Base-by-base conservation (phyloP, 2,113 vertebrate genomes). In the Tragelaphus strepsiceros region DNA sequence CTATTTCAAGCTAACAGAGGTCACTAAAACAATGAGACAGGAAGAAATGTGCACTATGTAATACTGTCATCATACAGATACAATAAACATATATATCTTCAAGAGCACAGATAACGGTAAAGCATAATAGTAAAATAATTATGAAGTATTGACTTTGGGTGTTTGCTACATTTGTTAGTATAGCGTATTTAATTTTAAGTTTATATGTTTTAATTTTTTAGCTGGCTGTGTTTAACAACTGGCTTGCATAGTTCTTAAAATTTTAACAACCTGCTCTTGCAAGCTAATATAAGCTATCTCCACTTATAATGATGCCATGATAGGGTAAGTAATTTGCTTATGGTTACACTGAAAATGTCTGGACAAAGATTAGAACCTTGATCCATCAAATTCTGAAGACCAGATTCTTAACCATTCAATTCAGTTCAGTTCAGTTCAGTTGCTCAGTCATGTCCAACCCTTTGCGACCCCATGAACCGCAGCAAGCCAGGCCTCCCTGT, bases 131-230 rank as follows among this genome's bases (percentile, higher is more conserved):
- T 28, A 88, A 77, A 87, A 78, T 39, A 49, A 56, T 61, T 71
- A 77, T 49, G 35, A 64, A 89, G 24, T 83, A 19, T 62, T 32
- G 14, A 84, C 3, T 71, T 92, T 83, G 67, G 62, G 54, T 67
- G 59, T 43, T 67, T 4, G 46, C 24, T 46, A 35, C 7, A 17
- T 89, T 91, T 96, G 64, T 43, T 84, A 84, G 56, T 87, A 58
- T 30, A 82, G 90, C 39, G 87, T 77, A 39, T 35, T 53, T 78
- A 74, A 89, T 92, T 96, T 78, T 35, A 95, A 77, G 56, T 84
- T 64, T 64, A 26, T 24, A 39, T 86, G 53, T 74, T 81, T 64
- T 89, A 80, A 59, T 74, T 80, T 94, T 96, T 94, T 59, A 92
- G 46, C 54, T 87, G 46, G 12, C 22, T 46, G 0, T 81, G 35